Conservation (phyloP, 2,113 vertebrate genomes). For the Thamnaconus septentrionalis region DNA sequence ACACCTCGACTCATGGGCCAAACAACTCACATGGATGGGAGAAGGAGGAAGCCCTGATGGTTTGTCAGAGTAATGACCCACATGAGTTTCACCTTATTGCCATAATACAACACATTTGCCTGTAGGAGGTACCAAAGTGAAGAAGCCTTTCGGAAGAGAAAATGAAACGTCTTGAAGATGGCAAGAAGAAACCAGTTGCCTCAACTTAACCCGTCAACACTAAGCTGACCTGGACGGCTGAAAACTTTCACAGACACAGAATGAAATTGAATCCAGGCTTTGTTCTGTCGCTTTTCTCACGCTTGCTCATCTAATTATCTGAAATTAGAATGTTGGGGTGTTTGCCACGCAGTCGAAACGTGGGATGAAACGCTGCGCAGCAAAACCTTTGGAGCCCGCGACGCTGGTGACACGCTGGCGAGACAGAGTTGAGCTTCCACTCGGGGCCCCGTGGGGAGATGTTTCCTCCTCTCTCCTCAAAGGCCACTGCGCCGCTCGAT, state of each 20-base stretch:
- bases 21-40: no score
- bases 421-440: constrained; percentile 25
- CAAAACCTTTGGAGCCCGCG: constrained; percentile 21
- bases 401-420: constrained; percentile 55
- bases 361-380: constrained; percentile 45
- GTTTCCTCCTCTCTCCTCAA: constrained; percentile 53
- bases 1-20: no score
- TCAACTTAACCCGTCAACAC: no score
- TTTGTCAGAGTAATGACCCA: no score
- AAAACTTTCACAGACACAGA: background rate
- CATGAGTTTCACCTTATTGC: no score
- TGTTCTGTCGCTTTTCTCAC: constrained; percentile 3
- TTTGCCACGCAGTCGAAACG: constrained; percentile 48
- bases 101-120: no score
- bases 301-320: background rate
- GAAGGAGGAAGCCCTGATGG: no score
- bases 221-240: no score
- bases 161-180: no score
- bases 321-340: constrained; percentile 31
- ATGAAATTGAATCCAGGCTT: constrained; percentile 26
- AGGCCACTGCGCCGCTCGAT: constrained; percentile 55
- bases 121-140: no score
- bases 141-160: no score
- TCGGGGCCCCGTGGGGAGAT: constrained; percentile 41
- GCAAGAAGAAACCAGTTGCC: no score